Percentiles rank a stretch among this genome's conserved stretches.
Conservation (phyloP, 1,140 invertebrate species). For the Penaeus chinensis region DNA sequence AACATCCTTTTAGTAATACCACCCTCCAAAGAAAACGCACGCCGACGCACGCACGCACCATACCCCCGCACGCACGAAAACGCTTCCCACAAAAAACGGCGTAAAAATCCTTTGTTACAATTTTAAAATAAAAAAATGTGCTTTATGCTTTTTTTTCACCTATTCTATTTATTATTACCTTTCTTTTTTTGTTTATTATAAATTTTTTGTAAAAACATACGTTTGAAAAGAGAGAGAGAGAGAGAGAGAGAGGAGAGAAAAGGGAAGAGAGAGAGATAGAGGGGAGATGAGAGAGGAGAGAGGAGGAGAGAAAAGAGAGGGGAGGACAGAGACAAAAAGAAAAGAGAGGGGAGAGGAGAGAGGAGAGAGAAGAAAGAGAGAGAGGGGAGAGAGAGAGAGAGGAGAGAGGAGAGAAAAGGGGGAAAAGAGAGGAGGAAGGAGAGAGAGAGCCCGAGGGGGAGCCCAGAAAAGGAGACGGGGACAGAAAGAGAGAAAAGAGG, state of each 20-base stretch:
- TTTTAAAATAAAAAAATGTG: no score
- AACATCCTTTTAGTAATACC: no score
- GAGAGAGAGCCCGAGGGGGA: background rate
- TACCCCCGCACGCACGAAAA: no score
- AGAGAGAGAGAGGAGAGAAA: background rate
- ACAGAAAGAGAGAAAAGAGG: background rate
- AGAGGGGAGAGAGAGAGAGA: background rate
- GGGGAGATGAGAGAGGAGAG: background rate
- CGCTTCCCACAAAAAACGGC: no score
- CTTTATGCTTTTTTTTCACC: no score
- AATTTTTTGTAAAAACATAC: no score
- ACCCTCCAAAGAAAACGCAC: no score
- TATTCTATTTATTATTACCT: no score
- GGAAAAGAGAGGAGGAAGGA: background rate
- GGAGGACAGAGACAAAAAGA: background rate
- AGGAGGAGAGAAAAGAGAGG: background rate
- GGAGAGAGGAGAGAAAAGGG: background rate
- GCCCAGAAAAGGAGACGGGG: background rate
- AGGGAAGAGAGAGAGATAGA: no score
- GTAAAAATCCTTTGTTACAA: no score
- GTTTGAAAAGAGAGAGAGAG: background rate
- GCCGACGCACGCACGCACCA: no score
- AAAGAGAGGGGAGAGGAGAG: background rate
- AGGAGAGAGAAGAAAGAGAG: background rate
- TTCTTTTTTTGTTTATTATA: no score